Percentiles rank a stretch among this genome's conserved stretches.
phyloP scores from a whole-genome alignment of 2,888 invertebrate genomes.

The Axea sp. region DNA sequence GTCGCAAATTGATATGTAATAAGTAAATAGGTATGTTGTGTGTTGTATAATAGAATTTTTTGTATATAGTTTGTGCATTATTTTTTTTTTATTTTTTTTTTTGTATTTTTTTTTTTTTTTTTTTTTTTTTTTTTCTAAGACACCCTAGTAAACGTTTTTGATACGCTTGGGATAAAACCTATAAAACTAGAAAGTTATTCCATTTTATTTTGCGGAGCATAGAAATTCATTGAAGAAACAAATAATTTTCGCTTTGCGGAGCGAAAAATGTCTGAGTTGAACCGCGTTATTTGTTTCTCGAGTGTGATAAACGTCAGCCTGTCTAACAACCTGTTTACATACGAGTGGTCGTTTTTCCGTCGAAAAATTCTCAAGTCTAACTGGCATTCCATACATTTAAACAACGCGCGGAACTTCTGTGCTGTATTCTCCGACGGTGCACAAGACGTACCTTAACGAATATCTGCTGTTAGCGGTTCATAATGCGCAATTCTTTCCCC shows the following conservation, averaged over 20 bases:
- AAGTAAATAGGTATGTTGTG: no score
- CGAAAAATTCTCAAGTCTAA: conserved; percentile 64
- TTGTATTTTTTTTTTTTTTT: no score
- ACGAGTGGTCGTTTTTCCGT: conserved; percentile 61
- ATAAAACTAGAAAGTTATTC: conserved; percentile 19
- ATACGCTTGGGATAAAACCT: conserved; percentile 17
- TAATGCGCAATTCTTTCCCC: not conserved
- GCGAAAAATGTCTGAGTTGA: conserved; percentile 48
- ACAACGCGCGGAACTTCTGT: conserved; percentile 53
- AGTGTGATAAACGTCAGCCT: conserved; percentile 57
- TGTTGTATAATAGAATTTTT: no score
- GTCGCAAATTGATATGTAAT: no score
- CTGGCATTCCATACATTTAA: conserved; percentile 63
- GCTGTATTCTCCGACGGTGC: conserved; percentile 38
- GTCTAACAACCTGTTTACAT: conserved; percentile 64
- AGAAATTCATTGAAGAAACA: conserved; percentile 40
- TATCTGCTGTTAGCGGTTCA: conserved; percentile 10
- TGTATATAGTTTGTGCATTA: no score
- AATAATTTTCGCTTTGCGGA: conserved; percentile 39
- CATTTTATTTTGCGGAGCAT: conserved; percentile 22
- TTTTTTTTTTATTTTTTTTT: no score
- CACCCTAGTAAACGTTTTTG: not conserved
- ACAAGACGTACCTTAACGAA: conserved; percentile 19
- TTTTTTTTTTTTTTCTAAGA: no score
- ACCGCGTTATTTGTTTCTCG: conserved; percentile 57